Conservation (phyloP, 1,140 invertebrate species). For the Alviniconcha marisindica region DNA sequence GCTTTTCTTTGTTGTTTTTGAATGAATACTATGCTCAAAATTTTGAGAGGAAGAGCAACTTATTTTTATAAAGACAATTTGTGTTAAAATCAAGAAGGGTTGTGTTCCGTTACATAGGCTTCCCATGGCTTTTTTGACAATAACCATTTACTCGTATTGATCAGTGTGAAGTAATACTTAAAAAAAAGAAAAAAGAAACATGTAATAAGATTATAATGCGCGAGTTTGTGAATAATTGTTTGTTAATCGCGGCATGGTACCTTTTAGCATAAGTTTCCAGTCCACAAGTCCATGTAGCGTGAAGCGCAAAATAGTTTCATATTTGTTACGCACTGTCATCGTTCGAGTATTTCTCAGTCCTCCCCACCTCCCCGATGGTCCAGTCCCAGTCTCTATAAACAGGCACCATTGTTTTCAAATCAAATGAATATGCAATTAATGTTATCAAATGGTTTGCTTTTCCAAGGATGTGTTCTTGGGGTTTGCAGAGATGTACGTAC, state of each 20-base stretch:
- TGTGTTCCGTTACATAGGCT: slow-evolving; percentile 14
- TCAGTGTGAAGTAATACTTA: too few relatives aligned
- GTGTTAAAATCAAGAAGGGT: slow-evolving; percentile 10
- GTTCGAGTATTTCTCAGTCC: too few relatives aligned
- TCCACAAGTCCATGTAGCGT: too few relatives aligned
- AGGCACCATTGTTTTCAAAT: neutral
- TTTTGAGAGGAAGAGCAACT: slow-evolving; percentile 13
- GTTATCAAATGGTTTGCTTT: neutral
- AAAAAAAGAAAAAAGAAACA: too few relatives aligned
- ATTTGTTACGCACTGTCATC: too few relatives aligned
- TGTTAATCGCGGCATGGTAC: too few relatives aligned
- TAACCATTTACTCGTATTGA: too few relatives aligned
- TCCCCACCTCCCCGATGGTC: too few relatives aligned
- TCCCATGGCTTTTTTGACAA: neutral
- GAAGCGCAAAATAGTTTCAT: neutral
- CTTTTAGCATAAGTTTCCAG: too few relatives aligned
- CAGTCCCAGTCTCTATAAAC: too few relatives aligned
- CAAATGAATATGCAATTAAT: slow-evolving; percentile 11
- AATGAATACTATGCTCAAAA: slow-evolving; percentile 19
- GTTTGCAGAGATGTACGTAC: slow-evolving; percentile 1
- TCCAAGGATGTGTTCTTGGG: neutral
- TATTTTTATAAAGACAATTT: slow-evolving; percentile 19
- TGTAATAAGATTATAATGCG: too few relatives aligned
- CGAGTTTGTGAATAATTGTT: too few relatives aligned
- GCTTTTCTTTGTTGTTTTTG: slow-evolving; percentile 16